These are phyloP conservation scores for Coreoperca whiteheadi DNA, from an alignment of 2,113 vertebrate genomes.

Conservation along the genomic window DNA sequence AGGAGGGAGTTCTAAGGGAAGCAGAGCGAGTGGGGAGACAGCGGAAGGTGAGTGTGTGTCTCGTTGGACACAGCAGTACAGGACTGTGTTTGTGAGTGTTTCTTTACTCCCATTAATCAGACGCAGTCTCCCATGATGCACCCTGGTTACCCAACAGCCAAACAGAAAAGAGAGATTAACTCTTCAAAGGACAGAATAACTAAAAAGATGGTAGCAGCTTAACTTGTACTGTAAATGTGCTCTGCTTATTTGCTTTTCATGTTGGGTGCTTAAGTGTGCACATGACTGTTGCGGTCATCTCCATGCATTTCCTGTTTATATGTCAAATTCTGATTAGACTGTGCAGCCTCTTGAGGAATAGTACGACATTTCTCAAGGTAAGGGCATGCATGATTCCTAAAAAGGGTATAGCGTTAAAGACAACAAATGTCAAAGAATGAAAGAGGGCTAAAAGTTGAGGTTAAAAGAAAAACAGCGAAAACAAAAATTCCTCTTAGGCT, in stretches of 20 bases:
- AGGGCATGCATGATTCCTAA: not conserved
- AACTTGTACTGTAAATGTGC: not conserved
- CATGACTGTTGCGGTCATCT: not conserved
- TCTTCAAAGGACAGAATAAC: not conserved
- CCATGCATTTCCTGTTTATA: not conserved
- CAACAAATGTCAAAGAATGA: not conserved
- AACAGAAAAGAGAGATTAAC: constrained; percentile 62
- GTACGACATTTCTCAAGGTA: not conserved
- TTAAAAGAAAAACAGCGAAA: not conserved
- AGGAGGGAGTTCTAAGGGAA: constrained; percentile 88
- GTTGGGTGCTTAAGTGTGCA: constrained; percentile 1
- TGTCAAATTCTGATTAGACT: not conserved
- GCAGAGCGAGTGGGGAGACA: constrained; percentile 92
- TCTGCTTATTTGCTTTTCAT: constrained; percentile 12
- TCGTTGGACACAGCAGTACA: constrained; percentile 64
- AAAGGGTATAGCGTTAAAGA: not conserved
- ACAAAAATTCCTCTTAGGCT: constrained; percentile 32
- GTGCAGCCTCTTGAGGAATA: not conserved
- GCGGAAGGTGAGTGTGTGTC: constrained; percentile 91
- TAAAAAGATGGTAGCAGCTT: not conserved
- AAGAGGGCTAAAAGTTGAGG: not conserved
- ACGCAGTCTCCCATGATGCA: constrained; percentile 65
- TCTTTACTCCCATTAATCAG: constrained; percentile 60
- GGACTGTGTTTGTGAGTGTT: constrained; percentile 69
- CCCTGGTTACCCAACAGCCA: constrained; percentile 49